A percentile compares a stretch with the other conserved stretches of the same genome.
phyloP scores from a whole-genome alignment of 2,888 invertebrate genomes.

The Blastobasis adustella region DNA sequence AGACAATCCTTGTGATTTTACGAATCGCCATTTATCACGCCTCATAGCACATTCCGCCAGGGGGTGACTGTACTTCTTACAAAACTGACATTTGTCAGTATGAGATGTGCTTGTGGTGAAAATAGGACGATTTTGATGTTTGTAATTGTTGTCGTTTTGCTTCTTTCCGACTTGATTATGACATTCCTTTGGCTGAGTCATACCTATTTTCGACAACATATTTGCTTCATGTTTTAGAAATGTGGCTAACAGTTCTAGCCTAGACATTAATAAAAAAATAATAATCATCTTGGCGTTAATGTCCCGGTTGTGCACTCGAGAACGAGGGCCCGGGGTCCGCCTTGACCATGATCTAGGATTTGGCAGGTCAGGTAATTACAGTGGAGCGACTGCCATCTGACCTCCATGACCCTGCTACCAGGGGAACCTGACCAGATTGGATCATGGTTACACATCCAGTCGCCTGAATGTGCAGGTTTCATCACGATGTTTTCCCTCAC shows the following conservation, averaged over 20 bases:
- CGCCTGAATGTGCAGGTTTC: no score
- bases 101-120: not conserved
- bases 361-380: no score
- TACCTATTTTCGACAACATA: slow-evolving; percentile 5
- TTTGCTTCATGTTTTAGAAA: slow-evolving; percentile 11
- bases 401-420: no score
- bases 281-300: no score
- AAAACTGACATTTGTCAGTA: slow-evolving; percentile 2
- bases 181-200: not conserved
- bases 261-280: no score
- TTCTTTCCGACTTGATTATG: not conserved
- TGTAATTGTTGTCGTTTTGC: not conserved
- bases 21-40: slow-evolving; percentile 11
- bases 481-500: no score
- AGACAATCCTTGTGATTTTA: slow-evolving; percentile 6
- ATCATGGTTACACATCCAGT: no score
- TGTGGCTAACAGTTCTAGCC: slow-evolving; percentile 11
- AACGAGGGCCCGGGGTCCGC: no score
- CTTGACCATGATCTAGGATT: no score
- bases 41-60: slow-evolving; percentile 13
- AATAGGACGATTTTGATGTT: not conserved
- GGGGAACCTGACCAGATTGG: no score
- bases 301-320: no score
- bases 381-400: no score
- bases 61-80: slow-evolving; percentile 2